These are phyloP conservation scores for Nowickia ferox DNA, from an alignment of 2,888 invertebrate genomes.

Conservation along the genomic window DNA sequence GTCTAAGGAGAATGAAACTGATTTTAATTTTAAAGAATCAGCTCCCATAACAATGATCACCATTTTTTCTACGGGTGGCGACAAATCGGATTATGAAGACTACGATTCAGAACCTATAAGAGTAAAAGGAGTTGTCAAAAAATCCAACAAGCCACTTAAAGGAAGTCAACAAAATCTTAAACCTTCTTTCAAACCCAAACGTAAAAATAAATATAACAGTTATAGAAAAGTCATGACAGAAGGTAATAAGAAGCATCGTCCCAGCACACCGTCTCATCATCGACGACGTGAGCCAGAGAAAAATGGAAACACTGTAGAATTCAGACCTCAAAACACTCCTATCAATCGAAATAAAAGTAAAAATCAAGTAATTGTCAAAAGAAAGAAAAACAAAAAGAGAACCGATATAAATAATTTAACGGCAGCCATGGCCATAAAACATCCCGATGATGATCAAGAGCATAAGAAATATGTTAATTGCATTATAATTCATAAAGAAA, in stretches of 20 bases:
- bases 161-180: neutral
- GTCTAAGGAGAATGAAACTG: constrained; percentile 31
- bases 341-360: neutral
- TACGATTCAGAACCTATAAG: constrained; percentile 26
- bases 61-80: constrained; percentile 76
- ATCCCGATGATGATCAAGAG: constrained; percentile 38
- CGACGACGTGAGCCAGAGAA: neutral
- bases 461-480: constrained; percentile 75
- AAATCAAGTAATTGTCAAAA: constrained; percentile 15
- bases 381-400: constrained; percentile 46
- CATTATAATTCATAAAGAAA: constrained; percentile 78
- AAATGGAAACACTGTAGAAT: neutral
- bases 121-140: neutral
- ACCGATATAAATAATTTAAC: constrained; percentile 39
- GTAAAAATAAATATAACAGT: constrained; percentile 39
- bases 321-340: neutral
- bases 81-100: constrained; percentile 56
- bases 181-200: neutral
- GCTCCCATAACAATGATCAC: constrained; percentile 74
- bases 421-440: constrained; percentile 56
- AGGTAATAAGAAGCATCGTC: constrained; percentile 13
- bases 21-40: constrained; percentile 71
- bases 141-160: neutral
- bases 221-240: neutral
- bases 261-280: constrained; percentile 4